Conservation (phyloP, 2,888 invertebrate species). For the Drosophila peninsularis region DNA sequence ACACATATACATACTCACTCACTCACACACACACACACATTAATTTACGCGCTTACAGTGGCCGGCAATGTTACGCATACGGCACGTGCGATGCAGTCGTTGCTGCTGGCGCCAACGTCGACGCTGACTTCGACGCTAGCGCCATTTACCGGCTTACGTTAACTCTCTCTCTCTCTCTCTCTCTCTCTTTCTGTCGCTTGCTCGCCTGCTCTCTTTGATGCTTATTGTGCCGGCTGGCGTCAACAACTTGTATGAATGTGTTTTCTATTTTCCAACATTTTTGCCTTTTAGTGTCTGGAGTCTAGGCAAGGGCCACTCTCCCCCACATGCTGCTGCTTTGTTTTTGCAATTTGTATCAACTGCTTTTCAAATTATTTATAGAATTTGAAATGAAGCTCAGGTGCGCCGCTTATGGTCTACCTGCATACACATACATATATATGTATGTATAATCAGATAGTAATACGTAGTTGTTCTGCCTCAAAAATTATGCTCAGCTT, state of each 20-base stretch:
- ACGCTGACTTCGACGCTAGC: conserved; percentile 9
- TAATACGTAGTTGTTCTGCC: conserved; percentile 33
- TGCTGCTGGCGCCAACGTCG: conserved; percentile 18
- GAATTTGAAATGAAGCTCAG: conserved; percentile 72
- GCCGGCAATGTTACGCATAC: conserved; percentile 64
- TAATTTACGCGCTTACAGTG: conserved; percentile 21
- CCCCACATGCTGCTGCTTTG: not conserved
- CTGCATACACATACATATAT: not conserved
- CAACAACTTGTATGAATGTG: conserved; percentile 81
- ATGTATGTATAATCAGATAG: conserved; percentile 27
- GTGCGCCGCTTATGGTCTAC: conserved; percentile 33
- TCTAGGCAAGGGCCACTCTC: not conserved
- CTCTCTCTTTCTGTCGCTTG: not conserved
- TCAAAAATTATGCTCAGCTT: conserved; percentile 69
- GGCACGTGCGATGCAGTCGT: conserved; percentile 41
- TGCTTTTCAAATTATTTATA: conserved; percentile 77
- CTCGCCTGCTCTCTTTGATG: conserved; percentile 4
- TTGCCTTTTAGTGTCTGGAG: conserved; percentile 9
- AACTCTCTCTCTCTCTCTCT: not conserved
- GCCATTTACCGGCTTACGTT: conserved; percentile 33
- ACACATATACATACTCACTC: conserved; percentile 3
- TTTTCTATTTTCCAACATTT: conserved; percentile 62
- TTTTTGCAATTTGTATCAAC: conserved; percentile 65
- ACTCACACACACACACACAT: not conserved
- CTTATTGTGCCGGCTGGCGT: conserved; percentile 26